Conservation (phyloP, 2,888 invertebrate species). For the Anthrax anthrax region DNA sequence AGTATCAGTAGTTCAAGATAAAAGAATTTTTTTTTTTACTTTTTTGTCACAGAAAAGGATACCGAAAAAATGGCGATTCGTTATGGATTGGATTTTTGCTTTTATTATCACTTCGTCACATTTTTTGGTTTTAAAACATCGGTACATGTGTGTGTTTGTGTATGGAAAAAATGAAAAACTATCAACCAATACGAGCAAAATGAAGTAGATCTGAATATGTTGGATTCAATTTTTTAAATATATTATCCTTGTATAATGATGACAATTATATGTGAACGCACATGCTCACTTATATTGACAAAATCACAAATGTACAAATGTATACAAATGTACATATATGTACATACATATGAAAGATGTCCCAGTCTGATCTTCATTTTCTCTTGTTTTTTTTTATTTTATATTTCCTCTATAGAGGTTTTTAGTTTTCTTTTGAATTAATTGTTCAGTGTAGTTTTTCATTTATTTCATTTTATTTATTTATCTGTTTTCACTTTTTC, state of each 20-base stretch:
- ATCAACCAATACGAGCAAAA: not conserved
- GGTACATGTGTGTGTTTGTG: not conserved
- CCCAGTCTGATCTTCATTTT: not conserved
- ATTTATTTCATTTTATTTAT: not conserved
- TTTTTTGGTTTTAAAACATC: too few species aligned
- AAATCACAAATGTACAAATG: too few species aligned
- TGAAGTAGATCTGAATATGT: too few species aligned
- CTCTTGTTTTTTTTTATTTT: too few species aligned
- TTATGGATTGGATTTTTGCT: slow-evolving; percentile 10
- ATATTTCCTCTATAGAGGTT: too few species aligned
- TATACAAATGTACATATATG: too few species aligned
- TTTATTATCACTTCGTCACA: slow-evolving; percentile 12
- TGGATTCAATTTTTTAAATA: too few species aligned
- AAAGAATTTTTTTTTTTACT: not conserved
- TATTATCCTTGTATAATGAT: too few species aligned
- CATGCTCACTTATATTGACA: too few species aligned
- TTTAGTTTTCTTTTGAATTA: too few species aligned
- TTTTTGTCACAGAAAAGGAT: slow-evolving; percentile 12
- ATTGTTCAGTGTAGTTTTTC: not conserved
- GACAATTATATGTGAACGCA: too few species aligned
- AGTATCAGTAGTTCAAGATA: too few species aligned
- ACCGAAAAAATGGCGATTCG: slow-evolving; percentile 19
- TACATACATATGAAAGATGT: not conserved
- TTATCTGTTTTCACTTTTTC: slow-evolving; percentile 1
- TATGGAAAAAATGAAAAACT: not conserved